Evolutionary conservation across 1,140 invertebrate species (phyloP), one percentile per base, ranked within the genome.

Genomic region (Zaprionus africanus): DNA sequence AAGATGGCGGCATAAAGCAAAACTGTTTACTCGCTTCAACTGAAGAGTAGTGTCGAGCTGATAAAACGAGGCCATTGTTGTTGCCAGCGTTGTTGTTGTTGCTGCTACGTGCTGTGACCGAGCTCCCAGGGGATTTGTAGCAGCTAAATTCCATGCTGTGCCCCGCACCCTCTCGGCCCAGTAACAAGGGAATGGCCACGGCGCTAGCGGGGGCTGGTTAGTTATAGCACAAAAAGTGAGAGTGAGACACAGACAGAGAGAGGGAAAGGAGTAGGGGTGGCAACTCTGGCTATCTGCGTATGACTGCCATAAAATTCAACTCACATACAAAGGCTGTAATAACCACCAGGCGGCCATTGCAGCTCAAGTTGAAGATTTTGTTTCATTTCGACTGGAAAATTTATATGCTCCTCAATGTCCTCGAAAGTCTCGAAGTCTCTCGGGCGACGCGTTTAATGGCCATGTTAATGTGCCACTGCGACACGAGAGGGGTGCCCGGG

Each of bases 271-370:
- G 28, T 0, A 0, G 11, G 53, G 38, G n/a, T 22, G 60, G 6
- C 34, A 64, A 36, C 60, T 46, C 58, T 58, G 78, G 76, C 83
- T 86, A 87, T 87, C 83, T 87, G 83, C 69, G 83, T 86, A 82
- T 87, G 76, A 87, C 83, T 79, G 66, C 84, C 84, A 88, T 88
- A 88, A 88, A 88, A 87, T 88, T 87, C 84, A 75, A 75, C 84
- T 73, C 84, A 88, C 84, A 87, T 77, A 75, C 67, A 51, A 63
- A 41, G 24, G 46, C 54, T 19, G 83, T 87, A 83, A 87, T 88
- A 88, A 88, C 80, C 84, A 62, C 83, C 77, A 87, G 77, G 83
- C 83, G 83, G 80, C 84, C 77, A 80, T 87, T 82, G 83, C 83
- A 82, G 57, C 71, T 57, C 38, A 77, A 83, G 51, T 69, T 87